phyloP scores from a whole-genome alignment of 2,888 invertebrate genomes.

The Helicoverpa assulta region DNA sequence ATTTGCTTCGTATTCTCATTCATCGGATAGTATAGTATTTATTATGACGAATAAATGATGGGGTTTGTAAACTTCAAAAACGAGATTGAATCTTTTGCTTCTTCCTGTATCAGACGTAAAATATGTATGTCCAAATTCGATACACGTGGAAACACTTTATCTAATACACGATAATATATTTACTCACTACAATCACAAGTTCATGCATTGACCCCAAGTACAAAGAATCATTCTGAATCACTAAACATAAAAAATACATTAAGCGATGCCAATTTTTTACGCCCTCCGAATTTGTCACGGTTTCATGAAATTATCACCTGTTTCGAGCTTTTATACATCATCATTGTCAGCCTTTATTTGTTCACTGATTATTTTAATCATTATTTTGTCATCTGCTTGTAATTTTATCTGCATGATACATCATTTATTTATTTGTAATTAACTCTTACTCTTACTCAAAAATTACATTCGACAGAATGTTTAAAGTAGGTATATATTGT shows the following conservation, averaged over 20 bases:
- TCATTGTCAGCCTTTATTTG: conserved; percentile 47
- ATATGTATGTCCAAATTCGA: no score
- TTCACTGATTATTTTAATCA: conserved; percentile 24
- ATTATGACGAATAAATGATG: no score
- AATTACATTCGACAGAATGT: no score
- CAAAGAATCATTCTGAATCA: conserved; percentile 41
- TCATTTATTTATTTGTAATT: neutral
- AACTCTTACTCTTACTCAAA: no score
- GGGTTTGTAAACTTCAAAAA: no score
- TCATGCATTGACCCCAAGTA: conserved; percentile 35
- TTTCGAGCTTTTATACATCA: conserved; percentile 39
- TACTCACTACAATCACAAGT: conserved; percentile 17
- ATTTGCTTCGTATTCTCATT: no score
- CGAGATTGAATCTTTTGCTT: no score
- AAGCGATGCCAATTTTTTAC: conserved; percentile 50
- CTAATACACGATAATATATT: neutral
- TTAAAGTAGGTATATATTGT: no score
- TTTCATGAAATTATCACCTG: conserved; percentile 50
- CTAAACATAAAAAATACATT: conserved; percentile 56
- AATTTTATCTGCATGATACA: neutral
- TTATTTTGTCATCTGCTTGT: conserved; percentile 10
- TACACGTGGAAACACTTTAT: no score
- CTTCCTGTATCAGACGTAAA: no score
- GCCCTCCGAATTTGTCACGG: conserved; percentile 52
- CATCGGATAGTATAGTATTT: no score